Evolutionary conservation across 2,113 vertebrate species (phyloP).

Genomic region (Tetrax tetrax): DNA sequence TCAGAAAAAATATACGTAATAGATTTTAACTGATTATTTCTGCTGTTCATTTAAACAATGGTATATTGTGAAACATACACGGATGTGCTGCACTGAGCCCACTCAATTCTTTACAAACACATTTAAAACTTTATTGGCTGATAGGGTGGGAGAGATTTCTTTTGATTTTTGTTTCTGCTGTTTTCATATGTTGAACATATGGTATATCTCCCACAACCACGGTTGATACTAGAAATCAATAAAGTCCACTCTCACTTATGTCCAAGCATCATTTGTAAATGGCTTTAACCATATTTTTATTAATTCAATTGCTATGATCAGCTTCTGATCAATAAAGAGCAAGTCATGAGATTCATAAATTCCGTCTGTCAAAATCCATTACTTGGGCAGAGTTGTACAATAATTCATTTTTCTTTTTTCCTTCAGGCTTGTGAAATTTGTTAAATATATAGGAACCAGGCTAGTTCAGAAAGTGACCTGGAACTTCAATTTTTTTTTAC

Average conservation of each 20-base stretch:
- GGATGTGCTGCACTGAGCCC: not conserved
- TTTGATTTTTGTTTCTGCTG: conserved; percentile 64
- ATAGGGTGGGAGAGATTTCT: conserved; percentile 13
- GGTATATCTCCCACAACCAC: conserved; percentile 54
- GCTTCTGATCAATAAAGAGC: conserved; percentile 71
- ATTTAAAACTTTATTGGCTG: conserved; percentile 68
- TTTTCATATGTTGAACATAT: conserved; percentile 75
- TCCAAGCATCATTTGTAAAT: conserved; percentile 56
- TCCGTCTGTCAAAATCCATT: conserved; percentile 50
- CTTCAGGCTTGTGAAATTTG: not conserved
- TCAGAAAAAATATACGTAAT: not conserved
- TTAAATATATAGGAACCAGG: conserved; percentile 10
- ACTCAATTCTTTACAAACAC: conserved; percentile 26
- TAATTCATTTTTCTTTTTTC: not conserved
- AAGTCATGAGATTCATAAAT: conserved; percentile 65
- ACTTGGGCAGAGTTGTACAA: not conserved
- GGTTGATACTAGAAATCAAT: conserved; percentile 59
- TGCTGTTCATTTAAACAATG: not conserved
- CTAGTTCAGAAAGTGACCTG: conserved; percentile 8
- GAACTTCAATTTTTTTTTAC: not conserved
- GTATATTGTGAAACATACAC: conserved; percentile 8
- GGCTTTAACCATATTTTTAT: conserved; percentile 52
- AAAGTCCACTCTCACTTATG: conserved; percentile 43
- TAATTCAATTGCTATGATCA: conserved; percentile 57
- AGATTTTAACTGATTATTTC: conserved; percentile 20